Percentiles rank a stretch among this genome's conserved stretches.
Evolutionary conservation across 2,797 vertebrate genomes (phyloP).

Genomic region (Coccyzus lansbergi): DNA sequence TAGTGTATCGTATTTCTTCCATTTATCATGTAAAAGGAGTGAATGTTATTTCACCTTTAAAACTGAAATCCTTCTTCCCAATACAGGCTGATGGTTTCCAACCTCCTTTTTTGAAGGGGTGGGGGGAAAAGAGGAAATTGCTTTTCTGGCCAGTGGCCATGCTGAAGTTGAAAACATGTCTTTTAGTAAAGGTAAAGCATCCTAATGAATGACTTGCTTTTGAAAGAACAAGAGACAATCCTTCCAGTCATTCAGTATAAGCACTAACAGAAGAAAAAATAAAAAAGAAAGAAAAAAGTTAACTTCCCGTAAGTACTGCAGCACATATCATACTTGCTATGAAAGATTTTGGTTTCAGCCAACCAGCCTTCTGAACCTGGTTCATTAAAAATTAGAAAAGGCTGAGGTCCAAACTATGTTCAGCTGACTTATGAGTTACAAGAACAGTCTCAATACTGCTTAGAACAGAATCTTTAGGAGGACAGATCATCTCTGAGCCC

Average conservation of each 20-base stretch:
- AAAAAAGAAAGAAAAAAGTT: conserved; percentile 7
- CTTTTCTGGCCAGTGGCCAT: conserved; percentile 81
- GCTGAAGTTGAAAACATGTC: conserved; percentile 71
- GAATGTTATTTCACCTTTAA: conserved; percentile 79
- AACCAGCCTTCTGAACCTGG: conserved; percentile 13
- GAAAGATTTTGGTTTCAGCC: conserved; percentile 7
- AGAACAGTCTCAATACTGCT: neutral
- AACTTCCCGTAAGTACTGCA: neutral
- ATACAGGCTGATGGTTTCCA: conserved; percentile 75
- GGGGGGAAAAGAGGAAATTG: conserved; percentile 77
- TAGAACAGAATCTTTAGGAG: neutral
- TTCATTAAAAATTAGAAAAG: conserved; percentile 24
- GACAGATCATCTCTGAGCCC: neutral
- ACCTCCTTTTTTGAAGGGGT: conserved; percentile 18
- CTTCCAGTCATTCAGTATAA: conserved; percentile 66
- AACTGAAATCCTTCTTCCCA: conserved; percentile 76
- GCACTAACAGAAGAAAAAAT: conserved; percentile 27
- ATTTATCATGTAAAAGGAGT: conserved; percentile 78
- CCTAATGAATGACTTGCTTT: conserved; percentile 73
- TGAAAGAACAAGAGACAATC: conserved; percentile 69
- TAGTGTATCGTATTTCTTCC: conserved; percentile 79
- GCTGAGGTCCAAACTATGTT: neutral
- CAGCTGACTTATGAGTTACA: neutral
- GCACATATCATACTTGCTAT: neutral
- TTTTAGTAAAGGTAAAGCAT: conserved; percentile 70